phyloP scores from a whole-genome alignment of 2,888 invertebrate genomes.

The Camptogramma bilineatum region DNA sequence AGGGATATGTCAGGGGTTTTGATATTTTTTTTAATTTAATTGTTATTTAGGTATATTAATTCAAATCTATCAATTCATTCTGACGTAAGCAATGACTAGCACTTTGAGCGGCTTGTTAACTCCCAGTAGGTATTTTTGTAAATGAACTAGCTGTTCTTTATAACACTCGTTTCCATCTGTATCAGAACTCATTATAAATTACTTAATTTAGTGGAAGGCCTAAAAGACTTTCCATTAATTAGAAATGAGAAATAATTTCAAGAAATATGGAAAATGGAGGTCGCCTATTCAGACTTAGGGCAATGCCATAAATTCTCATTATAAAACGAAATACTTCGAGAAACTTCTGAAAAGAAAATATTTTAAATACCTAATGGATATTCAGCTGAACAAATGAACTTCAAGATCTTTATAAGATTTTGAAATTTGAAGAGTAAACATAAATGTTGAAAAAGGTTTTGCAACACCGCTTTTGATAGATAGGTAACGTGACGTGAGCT shows the following conservation, averaged over 20 bases:
- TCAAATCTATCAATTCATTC: no score
- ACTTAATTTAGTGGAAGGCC: slow-evolving; percentile 24
- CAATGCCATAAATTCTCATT: slow-evolving; percentile 13
- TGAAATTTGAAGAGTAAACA: neutral
- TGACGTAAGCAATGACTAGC: neutral
- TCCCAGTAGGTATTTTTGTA: neutral
- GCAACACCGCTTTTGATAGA: no score
- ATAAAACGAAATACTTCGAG: slow-evolving; percentile 11
- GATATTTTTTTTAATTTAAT: no score
- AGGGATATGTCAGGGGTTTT: no score
- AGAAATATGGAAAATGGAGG: slow-evolving; percentile 13
- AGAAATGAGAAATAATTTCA: slow-evolving; percentile 24
- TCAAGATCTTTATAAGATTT: neutral
- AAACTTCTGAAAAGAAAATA: slow-evolving; percentile 10
- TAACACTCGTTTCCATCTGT: slow-evolving; percentile 6
- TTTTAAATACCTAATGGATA: slow-evolving; percentile 10
- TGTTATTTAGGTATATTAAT: no score
- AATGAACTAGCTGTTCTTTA: slow-evolving; percentile 7
- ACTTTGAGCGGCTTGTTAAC: neutral
- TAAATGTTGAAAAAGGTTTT: no score
- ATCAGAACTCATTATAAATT: slow-evolving; percentile 31
- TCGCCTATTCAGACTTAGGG: neutral
- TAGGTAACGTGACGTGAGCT: no score
- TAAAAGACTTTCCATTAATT: slow-evolving; percentile 23
- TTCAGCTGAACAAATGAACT: neutral